A percentile compares a stretch with the other conserved stretches of the same genome.
Conservation (phyloP, 2,797 vertebrate species). For the Cottoperca gobio region DNA sequence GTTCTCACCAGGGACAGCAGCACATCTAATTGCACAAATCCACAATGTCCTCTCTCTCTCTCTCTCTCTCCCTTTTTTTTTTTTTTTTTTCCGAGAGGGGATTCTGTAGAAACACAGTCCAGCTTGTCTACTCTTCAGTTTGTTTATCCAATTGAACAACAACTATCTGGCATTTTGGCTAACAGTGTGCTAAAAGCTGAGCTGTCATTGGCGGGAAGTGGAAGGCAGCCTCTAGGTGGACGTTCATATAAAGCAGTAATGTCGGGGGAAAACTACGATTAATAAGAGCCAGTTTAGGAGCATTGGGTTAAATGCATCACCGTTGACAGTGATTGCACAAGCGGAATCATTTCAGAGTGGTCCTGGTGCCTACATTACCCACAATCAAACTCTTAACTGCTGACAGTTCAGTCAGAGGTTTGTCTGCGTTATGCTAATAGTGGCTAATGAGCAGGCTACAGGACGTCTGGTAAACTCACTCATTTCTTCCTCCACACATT, state of each 20-base stretch:
- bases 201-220: background rate
- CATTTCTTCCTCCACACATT: background rate
- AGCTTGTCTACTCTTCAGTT: background rate
- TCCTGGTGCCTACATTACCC: background rate
- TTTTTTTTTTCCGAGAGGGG: background rate
- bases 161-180: background rate
- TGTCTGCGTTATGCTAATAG: background rate
- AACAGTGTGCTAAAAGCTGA: background rate
- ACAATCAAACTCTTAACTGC: slow-evolving; percentile 1
- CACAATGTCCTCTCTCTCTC: background rate
- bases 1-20: too few species aligned
- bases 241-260: background rate
- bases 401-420: background rate
- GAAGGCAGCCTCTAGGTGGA: background rate
- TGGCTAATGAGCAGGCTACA: background rate
- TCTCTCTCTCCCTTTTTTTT: background rate
- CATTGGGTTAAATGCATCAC: background rate
- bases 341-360: background rate
- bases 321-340: background rate
- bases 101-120: background rate
- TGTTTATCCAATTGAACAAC: background rate
- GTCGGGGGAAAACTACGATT: background rate
- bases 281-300: background rate
- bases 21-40: background rate
- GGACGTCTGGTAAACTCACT: background rate